Evolutionary conservation across 2,113 vertebrate genomes (phyloP).

Genomic region (Tragelaphus scriptus): DNA sequence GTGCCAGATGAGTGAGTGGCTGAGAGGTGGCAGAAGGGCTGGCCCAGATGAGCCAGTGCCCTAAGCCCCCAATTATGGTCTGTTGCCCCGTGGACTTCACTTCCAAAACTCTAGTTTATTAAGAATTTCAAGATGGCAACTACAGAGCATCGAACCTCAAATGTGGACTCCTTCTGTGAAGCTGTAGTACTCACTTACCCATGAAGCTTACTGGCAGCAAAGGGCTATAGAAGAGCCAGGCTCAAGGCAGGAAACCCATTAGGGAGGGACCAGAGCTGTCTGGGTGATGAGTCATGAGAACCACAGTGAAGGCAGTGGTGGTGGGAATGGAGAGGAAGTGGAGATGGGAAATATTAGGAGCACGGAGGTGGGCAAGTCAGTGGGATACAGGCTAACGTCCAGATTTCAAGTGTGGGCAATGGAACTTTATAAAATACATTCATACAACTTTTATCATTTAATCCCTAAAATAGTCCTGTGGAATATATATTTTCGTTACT

Average conservation of each 20-base stretch:
- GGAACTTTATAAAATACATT: neutral
- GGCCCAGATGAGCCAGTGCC: neutral
- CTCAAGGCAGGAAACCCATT: neutral
- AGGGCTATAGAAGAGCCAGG: neutral
- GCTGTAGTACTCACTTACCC: neutral
- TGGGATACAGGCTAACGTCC: neutral
- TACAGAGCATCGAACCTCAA: neutral
- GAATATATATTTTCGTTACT: neutral
- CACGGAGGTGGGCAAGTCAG: neutral
- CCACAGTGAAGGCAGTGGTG: neutral
- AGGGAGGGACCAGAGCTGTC: neutral
- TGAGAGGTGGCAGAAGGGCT: neutral
- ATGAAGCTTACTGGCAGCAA: neutral
- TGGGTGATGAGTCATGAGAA: neutral
- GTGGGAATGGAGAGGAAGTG: neutral
- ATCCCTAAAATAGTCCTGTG: neutral
- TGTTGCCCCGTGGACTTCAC: neutral
- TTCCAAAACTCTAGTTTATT: neutral
- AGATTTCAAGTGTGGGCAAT: neutral
- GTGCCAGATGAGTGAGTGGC: neutral
- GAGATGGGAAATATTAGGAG: neutral
- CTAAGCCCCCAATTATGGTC: neutral
- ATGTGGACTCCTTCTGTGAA: neutral
- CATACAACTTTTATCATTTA: neutral
- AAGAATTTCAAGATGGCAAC: neutral